Evolutionary conservation across 2,113 vertebrate species (phyloP), one percentile per base, ranked within the genome.

Genomic region (Bombycilla garrulus): DNA sequence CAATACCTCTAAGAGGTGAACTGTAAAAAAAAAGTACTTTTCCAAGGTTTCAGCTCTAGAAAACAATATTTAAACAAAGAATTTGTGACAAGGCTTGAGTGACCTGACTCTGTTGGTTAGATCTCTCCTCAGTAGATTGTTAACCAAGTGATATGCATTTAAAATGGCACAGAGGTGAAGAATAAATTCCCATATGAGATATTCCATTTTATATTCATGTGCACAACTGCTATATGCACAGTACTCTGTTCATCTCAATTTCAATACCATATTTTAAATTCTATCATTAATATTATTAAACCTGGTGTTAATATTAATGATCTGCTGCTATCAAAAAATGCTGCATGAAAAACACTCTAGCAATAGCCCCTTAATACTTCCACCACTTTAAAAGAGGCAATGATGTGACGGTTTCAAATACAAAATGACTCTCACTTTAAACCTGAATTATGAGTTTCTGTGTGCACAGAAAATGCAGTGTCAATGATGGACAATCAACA

Each of bases 221-320:
- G 40, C 31, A 57, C 50, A 81, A 82, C 44, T 56, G 54, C 14
- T 70, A 66, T 96, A 87, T 92, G 31, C 54, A 71, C 20, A 89
- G n/a, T 48, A 56, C 20, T 80, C 40, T 57, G 12, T 66, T 80
- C 15, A 80, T 86, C 92, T 82, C 48, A 67, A 64, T 80, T 91
- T 94, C 88, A 82, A 80, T 76, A 61, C 12, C 23, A 78, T 50
- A 77, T 69, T 88, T 36, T 92, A 91, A 87, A 60, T 71, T 22
- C 15, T 73, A 44, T 85, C 44, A 57, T 94, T 93, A 95, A 87
- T 94, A 89, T 67, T 94, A 89, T 67, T 95, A 74, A 95, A 67
- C 11, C n/a, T 66, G 20, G 7, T 38, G 50, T 93, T 92, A 92
- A 79, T 90, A 81, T 81, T 95, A 69, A 86, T 77, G 21, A 45